phyloP scores from a whole-genome alignment of 2,888 invertebrate genomes.

The Pyrrhosoma nymphula region DNA sequence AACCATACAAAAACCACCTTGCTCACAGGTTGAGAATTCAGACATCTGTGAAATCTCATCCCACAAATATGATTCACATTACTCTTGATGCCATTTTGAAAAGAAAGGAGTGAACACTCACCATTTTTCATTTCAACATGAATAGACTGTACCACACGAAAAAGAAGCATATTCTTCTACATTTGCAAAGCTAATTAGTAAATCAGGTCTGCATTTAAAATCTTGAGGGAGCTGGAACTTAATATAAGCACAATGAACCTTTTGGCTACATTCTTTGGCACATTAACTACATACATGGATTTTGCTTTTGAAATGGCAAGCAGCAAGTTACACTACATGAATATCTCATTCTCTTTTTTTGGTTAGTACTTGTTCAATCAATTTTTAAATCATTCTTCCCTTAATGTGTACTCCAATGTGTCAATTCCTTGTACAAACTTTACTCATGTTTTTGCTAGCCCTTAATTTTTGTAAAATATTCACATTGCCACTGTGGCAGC shows the following conservation, averaged over 20 bases:
- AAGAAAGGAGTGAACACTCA: slow-evolving; percentile 32
- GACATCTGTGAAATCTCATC: slow-evolving; percentile 13
- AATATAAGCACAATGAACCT: slow-evolving; percentile 62
- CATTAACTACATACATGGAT: slow-evolving; percentile 61
- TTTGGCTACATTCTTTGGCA: slow-evolving; percentile 64
- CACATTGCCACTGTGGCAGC: slow-evolving; percentile 31
- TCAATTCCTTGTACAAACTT: slow-evolving; percentile 38
- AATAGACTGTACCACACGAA: slow-evolving; percentile 51
- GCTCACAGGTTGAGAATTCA: slow-evolving; percentile 12
- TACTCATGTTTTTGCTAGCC: slow-evolving; percentile 30
- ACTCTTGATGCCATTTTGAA: not conserved
- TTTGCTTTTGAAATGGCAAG: slow-evolving; percentile 51
- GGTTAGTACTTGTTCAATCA: slow-evolving; percentile 56
- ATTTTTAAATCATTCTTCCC: slow-evolving; percentile 25
- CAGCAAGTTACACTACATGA: slow-evolving; percentile 50
- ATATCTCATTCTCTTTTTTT: slow-evolving; percentile 49
- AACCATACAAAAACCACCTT: slow-evolving; percentile 63
- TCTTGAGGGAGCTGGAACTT: slow-evolving; percentile 64
- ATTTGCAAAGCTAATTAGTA: slow-evolving; percentile 63
- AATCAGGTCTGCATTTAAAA: slow-evolving; percentile 46
- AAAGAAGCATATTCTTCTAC: slow-evolving; percentile 41
- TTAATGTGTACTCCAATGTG: slow-evolving; percentile 28
- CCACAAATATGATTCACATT: slow-evolving; percentile 26
- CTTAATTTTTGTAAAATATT: slow-evolving; percentile 49
- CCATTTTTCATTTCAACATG: slow-evolving; percentile 53